Conservation (phyloP, 2,888 invertebrate species). For the Mystacides longicornis region DNA sequence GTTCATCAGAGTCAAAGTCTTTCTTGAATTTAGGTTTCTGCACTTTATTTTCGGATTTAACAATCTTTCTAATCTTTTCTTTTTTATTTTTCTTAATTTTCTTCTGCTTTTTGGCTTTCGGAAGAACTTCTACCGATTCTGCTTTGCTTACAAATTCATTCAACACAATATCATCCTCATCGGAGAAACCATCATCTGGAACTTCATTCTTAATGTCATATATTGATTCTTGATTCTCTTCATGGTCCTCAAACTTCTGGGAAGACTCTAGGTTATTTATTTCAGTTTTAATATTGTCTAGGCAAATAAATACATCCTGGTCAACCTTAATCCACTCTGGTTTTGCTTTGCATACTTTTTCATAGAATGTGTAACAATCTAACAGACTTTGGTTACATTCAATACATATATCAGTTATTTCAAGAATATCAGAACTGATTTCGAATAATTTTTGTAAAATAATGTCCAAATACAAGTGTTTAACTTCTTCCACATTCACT, state of each 20-base stretch:
- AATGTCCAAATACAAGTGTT: neutral
- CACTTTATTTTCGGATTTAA: neutral
- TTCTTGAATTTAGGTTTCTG: neutral
- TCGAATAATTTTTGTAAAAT: neutral
- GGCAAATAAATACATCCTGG: neutral
- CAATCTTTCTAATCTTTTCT: neutral
- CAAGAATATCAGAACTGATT: neutral
- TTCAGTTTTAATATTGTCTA: neutral
- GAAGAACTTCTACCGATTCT: neutral
- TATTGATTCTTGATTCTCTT: neutral
- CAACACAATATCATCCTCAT: constrained; percentile 3
- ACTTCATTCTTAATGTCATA: neutral
- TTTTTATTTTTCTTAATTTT: neutral
- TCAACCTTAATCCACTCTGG: neutral
- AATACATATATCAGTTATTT: neutral
- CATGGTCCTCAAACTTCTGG: neutral
- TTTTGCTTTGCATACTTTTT: constrained; percentile 3
- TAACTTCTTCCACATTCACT: too few species aligned
- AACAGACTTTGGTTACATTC: neutral
- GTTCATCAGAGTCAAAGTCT: neutral
- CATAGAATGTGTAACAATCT: constrained; percentile 3
- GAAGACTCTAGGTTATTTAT: neutral
- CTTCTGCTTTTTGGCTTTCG: neutral
- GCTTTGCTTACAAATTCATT: neutral
- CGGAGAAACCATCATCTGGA: neutral